A percentile compares a stretch with the other conserved stretches of the same genome.
These are phyloP conservation scores for Ophion ventricosus DNA, from an alignment of 2,888 invertebrate genomes.

Conservation along the genomic window DNA sequence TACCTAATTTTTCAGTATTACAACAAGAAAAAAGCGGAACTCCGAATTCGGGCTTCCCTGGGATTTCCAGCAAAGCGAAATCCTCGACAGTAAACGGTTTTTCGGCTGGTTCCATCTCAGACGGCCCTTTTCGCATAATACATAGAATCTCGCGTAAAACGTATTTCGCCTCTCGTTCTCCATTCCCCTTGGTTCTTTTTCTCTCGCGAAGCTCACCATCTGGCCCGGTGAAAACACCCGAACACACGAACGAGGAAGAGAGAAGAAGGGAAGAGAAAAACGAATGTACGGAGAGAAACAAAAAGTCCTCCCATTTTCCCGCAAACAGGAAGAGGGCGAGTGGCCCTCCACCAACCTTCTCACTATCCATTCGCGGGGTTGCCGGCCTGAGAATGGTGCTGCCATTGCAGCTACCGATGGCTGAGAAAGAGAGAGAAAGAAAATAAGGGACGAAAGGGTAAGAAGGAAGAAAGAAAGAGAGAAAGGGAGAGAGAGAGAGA, in stretches of 20 bases:
- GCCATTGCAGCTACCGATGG: constrained; percentile 55
- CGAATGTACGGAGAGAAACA: constrained; percentile 60
- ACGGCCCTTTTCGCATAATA: constrained; percentile 39
- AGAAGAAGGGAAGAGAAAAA: constrained; percentile 35
- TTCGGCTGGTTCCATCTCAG: not conserved
- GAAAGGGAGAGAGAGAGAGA: constrained; percentile 27
- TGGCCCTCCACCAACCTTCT: constrained; percentile 37
- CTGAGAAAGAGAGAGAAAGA: constrained; percentile 38
- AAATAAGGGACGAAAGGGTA: constrained; percentile 28
- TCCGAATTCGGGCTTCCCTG: not conserved
- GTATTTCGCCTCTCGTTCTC: constrained; percentile 49
- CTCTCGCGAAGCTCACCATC: constrained; percentile 67
- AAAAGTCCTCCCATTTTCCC: constrained; percentile 70
- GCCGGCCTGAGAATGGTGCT: constrained; percentile 65
- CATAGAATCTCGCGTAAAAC: constrained; percentile 37
- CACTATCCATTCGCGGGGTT: constrained; percentile 59
- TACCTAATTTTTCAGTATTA: too few species aligned
- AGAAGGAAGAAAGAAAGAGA: constrained; percentile 20
- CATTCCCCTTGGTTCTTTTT: constrained; percentile 35
- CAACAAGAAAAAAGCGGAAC: not conserved
- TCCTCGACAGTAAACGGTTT: not conserved
- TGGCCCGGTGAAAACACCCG: constrained; percentile 61
- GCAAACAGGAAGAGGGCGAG: constrained; percentile 61
- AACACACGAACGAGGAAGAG: not conserved
- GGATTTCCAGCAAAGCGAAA: not conserved